Percentiles rank a stretch among this genome's conserved stretches.
Conservation (phyloP, 2,113 vertebrate species). For the Taxidea taxus region DNA sequence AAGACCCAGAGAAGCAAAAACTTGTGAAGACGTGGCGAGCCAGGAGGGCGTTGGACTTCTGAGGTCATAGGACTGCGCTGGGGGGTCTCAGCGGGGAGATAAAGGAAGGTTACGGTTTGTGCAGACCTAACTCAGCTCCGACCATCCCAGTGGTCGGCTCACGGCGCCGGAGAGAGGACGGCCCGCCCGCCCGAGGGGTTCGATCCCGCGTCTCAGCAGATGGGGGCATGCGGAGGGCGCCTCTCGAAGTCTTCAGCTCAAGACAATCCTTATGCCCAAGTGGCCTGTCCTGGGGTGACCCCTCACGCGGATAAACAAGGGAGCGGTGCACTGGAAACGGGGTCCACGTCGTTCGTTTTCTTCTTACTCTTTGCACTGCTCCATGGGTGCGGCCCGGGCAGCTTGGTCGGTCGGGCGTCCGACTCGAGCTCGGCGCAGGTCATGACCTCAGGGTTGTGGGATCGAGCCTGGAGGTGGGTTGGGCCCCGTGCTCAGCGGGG, state of each 20-base stretch:
- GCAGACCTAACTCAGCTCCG: neutral
- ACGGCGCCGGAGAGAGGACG: fast-evolving
- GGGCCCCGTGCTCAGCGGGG: neutral
- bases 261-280: neutral
- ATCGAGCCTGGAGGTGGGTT: neutral
- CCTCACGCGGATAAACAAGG: fast-evolving
- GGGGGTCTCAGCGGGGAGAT: neutral
- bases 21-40: neutral
- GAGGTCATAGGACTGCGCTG: neutral
- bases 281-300: neutral
- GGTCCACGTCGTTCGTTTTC: fast-evolving
- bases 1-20: neutral
- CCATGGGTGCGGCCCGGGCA: neutral
- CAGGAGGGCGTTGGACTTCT: neutral
- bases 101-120: fast-evolving
- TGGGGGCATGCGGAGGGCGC: neutral
- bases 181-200: fast-evolving
- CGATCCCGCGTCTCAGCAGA: fast-evolving
- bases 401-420: no score
- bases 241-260: neutral
- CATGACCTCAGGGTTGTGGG: neutral
- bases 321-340: fast-evolving
- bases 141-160: neutral
- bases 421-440: neutral
- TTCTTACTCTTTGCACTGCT: neutral